Evolutionary conservation across 2,113 vertebrate species (phyloP), one percentile per base, ranked within the genome.

Genomic region (Forbesichthys papilliferus): DNA sequence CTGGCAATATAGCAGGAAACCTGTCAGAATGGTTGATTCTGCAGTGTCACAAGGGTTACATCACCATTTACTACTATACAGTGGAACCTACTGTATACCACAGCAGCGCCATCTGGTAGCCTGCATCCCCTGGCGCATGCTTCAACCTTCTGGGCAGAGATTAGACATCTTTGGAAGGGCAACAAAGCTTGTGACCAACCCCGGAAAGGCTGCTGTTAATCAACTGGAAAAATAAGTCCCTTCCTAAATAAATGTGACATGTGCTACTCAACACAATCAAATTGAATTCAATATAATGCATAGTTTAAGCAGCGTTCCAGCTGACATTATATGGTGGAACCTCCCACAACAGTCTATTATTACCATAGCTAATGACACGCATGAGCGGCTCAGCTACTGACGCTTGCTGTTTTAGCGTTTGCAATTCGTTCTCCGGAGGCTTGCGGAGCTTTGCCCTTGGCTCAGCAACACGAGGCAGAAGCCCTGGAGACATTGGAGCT

Each of bases 361-460:
- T 61, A 80, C 76, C 81, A 57, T 9, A 11, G 61, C 66, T 84
- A 84, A 83, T 77, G 84, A 80, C 70, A 61, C 77, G 61, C 73
- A 36, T 65, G 73, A 77, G 73, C 18, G 71, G 5, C 64, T 69
- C 64, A 77, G 69, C 68, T 71, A 67, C 81, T 76, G 14, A 78
- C 62, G 73, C 66, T 59, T 65, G 71, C 48, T 48, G 52, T 64
- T 77, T 73, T 42, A 51, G 33, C 54, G 57, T 67, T 33, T 48
- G 42, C 67, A 67, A 63, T 77, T 71, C 61, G 58, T 69, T 64
- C 71, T 64, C 67, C 71, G 27, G 68, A 55, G 59, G 62, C 66
- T 66, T 20, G 36, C 47, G 9, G 60, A 64, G 77, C 68, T 66
- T 56, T 70, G 81, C 48, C 84, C 80, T 85, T 69, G 74, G 74